Evolutionary conservation across 2,113 vertebrate genomes (phyloP).

Genomic region (Podarcis raffonei): DNA sequence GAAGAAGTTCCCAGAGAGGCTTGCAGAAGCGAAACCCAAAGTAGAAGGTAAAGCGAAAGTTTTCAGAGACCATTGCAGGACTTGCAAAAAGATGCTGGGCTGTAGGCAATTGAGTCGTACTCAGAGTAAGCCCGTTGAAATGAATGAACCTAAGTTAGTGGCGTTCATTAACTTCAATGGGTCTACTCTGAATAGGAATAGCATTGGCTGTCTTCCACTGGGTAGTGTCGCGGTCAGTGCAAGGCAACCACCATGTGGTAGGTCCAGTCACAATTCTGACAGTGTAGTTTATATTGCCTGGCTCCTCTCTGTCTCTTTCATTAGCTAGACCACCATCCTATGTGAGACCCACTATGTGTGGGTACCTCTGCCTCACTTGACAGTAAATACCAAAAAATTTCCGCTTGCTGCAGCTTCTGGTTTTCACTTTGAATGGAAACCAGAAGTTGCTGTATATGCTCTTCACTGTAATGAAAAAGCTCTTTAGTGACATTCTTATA

Average conservation of each 20-base stretch:
- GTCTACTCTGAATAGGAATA: too few species aligned
- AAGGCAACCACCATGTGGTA: background rate
- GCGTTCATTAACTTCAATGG: too few species aligned
- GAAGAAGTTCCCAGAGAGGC: constrained; percentile 93
- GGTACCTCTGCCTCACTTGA: background rate
- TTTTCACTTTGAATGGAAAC: background rate
- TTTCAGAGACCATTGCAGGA: background rate
- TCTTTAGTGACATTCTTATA: background rate
- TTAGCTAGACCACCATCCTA: background rate
- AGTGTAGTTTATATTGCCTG: background rate
- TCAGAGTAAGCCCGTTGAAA: too few species aligned
- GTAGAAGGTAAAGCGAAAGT: constrained; percentile 83
- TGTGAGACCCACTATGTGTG: background rate
- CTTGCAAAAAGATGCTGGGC: background rate
- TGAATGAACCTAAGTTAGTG: too few species aligned
- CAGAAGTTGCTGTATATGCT: background rate
- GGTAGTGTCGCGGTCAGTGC: background rate
- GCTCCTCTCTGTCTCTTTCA: background rate
- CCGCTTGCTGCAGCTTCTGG: background rate
- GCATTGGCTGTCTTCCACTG: too few species aligned
- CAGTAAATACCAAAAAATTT: background rate
- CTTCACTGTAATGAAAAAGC: background rate
- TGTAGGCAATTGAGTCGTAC: too few species aligned
- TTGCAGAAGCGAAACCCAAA: constrained; percentile 91
- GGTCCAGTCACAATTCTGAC: background rate